Evolutionary conservation across 2,113 vertebrate species (phyloP), one percentile per base, ranked within the genome.

Genomic region (Ardeotis arabs): DNA sequence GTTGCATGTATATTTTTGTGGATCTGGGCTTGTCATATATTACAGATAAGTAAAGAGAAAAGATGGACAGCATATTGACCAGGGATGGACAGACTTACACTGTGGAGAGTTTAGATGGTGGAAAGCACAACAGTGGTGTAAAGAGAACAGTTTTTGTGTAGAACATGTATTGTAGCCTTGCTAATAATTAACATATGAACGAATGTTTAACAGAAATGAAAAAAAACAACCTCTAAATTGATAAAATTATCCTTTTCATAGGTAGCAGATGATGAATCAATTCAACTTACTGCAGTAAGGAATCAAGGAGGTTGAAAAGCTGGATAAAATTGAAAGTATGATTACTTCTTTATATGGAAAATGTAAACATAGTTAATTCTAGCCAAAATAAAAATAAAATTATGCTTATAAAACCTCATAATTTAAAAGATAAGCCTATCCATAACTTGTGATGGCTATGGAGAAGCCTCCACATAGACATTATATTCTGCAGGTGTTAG

Each of bases 1-100:
- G 12, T 59, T 74, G 23, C 9, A 27, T 64, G 23, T 19, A 14
- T 47, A 6, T 35, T 78, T 88, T 66, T 41, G 28, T 4, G 4
- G 23, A 24, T 84, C 14, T 69, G 13, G 5, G 17, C 13, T 96
- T 0, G 0, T 44, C 16, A 21, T 37, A 2, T 69, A 7, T 84
- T 82, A 31, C 7, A 74, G 50, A 12, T 33, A 81, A 68, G 7
- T 7, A 64, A 13, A 60, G 37, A 53, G 28, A 69, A 83, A 79
- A 77, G 21, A 17, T 56, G 18, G 20, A 11, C 29, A 66, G 29
- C 1, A 1, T 62, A 12, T 62, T 83, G 59, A 52, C 25, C 35
- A 52, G 62, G 80, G 28, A 53, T 24, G 14, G 12, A 22, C n/a
- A 53, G 39, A 50, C 14, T 73, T 27, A 8, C 7, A 22, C 13